Evolutionary conservation across 1,140 invertebrate genomes (phyloP).

Genomic region (Luehdorfia chinensis): DNA sequence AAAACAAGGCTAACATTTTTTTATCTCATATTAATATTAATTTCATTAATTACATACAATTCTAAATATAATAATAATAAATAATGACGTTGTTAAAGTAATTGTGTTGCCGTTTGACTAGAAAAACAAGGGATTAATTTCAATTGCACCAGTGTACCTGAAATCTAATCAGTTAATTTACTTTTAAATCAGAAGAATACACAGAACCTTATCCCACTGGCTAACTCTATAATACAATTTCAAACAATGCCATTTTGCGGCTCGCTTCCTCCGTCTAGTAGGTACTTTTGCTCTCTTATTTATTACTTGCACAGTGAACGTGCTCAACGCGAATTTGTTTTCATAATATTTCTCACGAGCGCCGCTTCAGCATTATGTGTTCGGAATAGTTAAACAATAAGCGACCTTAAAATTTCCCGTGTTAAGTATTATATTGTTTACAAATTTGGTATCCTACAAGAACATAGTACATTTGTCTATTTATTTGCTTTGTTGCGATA

Average conservation of each 20-base stretch:
- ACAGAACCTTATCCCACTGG: conserved; percentile 20
- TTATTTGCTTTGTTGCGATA: conserved; percentile 72
- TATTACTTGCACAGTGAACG: conserved; percentile 70
- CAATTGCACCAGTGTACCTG: too few relatives aligned
- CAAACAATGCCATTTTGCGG: conserved; percentile 63
- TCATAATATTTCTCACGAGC: conserved; percentile 73
- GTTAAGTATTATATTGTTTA: conserved; percentile 33
- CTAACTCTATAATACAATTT: conserved; percentile 52
- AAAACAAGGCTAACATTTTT: too few relatives aligned
- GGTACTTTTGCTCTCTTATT: conserved; percentile 68
- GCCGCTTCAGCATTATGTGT: conserved; percentile 52
- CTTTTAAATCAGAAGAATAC: conserved; percentile 19
- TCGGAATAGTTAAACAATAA: conserved; percentile 27
- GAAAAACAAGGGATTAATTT: too few relatives aligned
- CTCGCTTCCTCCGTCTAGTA: conserved; percentile 47
- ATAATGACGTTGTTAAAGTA: too few relatives aligned
- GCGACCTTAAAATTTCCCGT: conserved; percentile 24
- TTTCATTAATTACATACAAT: too few relatives aligned
- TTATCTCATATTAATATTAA: too few relatives aligned
- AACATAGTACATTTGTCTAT: conserved; percentile 62
- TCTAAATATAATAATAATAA: too few relatives aligned
- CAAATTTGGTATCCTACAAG: background rate
- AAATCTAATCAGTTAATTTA: conserved; percentile 22
- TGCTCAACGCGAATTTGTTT: conserved; percentile 75
- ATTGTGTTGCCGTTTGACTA: too few relatives aligned